Percentiles rank a stretch among this genome's conserved stretches.
phyloP scores from a whole-genome alignment of 1,140 invertebrate genomes.

The Megalopta genalis region DNA sequence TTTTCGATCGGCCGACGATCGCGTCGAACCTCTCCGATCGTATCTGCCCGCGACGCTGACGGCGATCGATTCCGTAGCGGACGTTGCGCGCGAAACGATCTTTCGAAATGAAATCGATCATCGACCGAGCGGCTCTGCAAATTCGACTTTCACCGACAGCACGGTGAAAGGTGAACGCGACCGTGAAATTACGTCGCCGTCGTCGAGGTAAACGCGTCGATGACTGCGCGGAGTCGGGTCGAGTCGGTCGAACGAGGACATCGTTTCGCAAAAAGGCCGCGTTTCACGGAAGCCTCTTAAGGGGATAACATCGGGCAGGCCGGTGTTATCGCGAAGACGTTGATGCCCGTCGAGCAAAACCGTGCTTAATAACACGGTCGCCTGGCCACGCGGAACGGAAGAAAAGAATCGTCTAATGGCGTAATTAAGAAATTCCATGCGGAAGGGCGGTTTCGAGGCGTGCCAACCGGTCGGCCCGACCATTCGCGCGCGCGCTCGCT shows the following conservation, averaged over 20 bases:
- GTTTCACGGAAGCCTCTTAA: background rate
- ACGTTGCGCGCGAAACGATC: no score
- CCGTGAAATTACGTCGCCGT: no score
- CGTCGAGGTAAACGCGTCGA: no score
- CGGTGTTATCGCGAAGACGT: constrained; percentile 43
- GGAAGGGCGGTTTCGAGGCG: constrained; percentile 39
- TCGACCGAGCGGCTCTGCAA: no score
- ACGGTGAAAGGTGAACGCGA: no score
- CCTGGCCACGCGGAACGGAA: background rate
- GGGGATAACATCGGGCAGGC: background rate
- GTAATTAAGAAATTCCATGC: constrained; percentile 57
- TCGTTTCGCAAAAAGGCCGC: background rate
- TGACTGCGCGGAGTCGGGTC: background rate
- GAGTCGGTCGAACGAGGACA: background rate
- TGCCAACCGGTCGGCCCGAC: background rate
- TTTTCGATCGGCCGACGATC: no score
- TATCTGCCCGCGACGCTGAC: no score
- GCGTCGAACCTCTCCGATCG: no score
- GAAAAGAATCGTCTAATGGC: constrained; percentile 53
- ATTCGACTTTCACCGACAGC: no score
- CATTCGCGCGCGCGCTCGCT: constrained; percentile 37
- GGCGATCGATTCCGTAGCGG: no score
- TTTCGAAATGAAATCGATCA: no score
- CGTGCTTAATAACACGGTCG: constrained; percentile 38
- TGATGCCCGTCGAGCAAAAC: constrained; percentile 34